Conservation (phyloP, 2,888 invertebrate genomes). For the Atrina japonica region DNA sequence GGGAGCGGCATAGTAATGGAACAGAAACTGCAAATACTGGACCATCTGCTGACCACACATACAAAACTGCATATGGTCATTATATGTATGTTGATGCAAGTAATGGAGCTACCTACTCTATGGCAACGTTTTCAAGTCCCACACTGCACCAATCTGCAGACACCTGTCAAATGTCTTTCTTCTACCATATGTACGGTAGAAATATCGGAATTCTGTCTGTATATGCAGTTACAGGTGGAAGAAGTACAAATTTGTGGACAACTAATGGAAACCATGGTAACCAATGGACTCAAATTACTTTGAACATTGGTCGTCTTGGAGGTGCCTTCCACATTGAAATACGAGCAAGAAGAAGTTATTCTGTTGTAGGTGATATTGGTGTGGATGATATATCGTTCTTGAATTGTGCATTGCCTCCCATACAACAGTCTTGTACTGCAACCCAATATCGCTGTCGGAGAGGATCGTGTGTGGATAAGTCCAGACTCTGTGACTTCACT, state of each 20-base stretch:
- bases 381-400: conserved; percentile 71
- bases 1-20: conserved; percentile 61
- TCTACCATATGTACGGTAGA: conserved; percentile 73
- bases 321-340: conserved; percentile 63
- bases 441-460: conserved; percentile 61
- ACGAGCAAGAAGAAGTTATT: conserved; percentile 62
- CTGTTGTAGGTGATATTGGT: conserved; percentile 64
- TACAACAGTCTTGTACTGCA: conserved; percentile 55
- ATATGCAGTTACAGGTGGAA: conserved; percentile 45
- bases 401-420: conserved; percentile 66
- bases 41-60: conserved; percentile 70
- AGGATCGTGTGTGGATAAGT: conserved; percentile 69
- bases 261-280: conserved; percentile 52
- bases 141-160: conserved; percentile 85
- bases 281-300: conserved; percentile 63
- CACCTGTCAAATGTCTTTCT: conserved; percentile 86
- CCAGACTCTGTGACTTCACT: conserved; percentile 70
- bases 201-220: conserved; percentile 64
- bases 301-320: conserved; percentile 68
- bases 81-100: conserved; percentile 89
- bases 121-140: conserved; percentile 63
- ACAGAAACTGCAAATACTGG: conserved; percentile 61
- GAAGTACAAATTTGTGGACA: conserved; percentile 52
- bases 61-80: conserved; percentile 77
- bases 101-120: conserved; percentile 54